Percentiles rank a stretch among this genome's conserved stretches.
These are phyloP conservation scores for Drosophila simulans DNA, from an alignment of 1,140 invertebrate species.

Conservation along the genomic window DNA sequence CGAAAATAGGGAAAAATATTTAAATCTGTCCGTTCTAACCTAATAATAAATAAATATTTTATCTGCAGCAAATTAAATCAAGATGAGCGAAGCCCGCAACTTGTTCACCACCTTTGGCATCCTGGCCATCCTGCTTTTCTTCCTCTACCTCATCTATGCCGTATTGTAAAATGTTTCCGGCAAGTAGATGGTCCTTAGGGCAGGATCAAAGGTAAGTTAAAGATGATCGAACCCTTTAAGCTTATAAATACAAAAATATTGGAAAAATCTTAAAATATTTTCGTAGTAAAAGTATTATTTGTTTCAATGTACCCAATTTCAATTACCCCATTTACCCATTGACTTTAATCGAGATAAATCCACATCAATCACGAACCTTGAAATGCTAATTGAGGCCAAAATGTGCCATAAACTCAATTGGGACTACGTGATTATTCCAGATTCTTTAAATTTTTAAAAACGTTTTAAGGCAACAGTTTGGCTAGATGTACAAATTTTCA, in stretches of 20 bases:
- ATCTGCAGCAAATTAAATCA: constrained; percentile 40
- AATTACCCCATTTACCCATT: constrained; percentile 13
- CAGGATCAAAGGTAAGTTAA: constrained; percentile 27
- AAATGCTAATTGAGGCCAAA: constrained; percentile 27
- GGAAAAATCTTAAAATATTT: no score
- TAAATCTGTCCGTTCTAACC: constrained; percentile 22
- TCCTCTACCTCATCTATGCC: constrained; percentile 75
- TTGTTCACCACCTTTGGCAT: constrained; percentile 79
- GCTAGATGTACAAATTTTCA: background rate
- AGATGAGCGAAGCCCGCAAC: constrained; percentile 78
- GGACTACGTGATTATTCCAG: constrained; percentile 32
- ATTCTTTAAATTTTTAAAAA: constrained; percentile 31
- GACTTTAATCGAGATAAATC: constrained; percentile 14
- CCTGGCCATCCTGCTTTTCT: constrained; percentile 69
- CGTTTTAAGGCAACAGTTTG: constrained; percentile 14
- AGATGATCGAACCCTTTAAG: background rate
- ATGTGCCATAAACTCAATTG: constrained; percentile 31
- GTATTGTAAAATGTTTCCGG: constrained; percentile 64
- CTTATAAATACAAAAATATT: background rate
- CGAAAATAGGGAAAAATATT: constrained; percentile 31
- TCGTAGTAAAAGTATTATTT: no score
- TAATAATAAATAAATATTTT: constrained; percentile 3
- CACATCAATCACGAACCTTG: constrained; percentile 37
- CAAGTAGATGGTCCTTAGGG: constrained; percentile 36
- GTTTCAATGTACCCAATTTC: no score